A percentile compares a stretch with the other conserved stretches of the same genome.
Conservation (phyloP, 2,888 invertebrate genomes). For the Brachyptera putata region DNA sequence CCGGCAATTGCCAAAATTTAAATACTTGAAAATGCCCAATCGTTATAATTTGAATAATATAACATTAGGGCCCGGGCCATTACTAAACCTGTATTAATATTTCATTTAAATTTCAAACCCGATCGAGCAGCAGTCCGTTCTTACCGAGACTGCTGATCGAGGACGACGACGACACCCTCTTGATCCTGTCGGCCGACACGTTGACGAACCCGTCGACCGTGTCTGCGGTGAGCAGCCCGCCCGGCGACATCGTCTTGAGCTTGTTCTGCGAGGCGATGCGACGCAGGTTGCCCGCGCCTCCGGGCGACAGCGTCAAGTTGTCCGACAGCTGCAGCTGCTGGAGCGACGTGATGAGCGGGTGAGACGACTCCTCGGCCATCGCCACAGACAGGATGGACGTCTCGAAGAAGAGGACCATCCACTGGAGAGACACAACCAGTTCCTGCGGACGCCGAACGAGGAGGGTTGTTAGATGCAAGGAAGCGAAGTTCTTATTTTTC, state of each 20-base stretch:
- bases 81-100: too few species aligned
- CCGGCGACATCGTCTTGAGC: conserved; percentile 45
- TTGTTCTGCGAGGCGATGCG: conserved; percentile 47
- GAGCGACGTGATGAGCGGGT: conserved; percentile 42
- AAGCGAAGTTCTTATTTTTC: too few species aligned
- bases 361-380: conserved; percentile 48
- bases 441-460: conserved; percentile 58
- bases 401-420: conserved; percentile 82
- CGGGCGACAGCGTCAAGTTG: conserved; percentile 42
- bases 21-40: too few species aligned
- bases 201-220: conserved; percentile 41
- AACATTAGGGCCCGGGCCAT: too few species aligned
- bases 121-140: too few species aligned
- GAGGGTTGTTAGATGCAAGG: too few species aligned
- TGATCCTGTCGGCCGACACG: conserved; percentile 37
- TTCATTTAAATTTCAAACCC: too few species aligned
- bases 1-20: too few species aligned
- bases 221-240: conserved; percentile 41
- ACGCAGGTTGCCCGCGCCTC: conserved; percentile 40
- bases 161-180: conserved; percentile 65
- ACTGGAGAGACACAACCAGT: conserved; percentile 80
- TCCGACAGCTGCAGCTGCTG: conserved; percentile 42
- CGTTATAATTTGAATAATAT: too few species aligned
- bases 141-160: conserved; percentile 60
- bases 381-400: conserved; percentile 76